Conservation (phyloP, 2,888 invertebrate genomes). For the Leptopilina myrica region DNA sequence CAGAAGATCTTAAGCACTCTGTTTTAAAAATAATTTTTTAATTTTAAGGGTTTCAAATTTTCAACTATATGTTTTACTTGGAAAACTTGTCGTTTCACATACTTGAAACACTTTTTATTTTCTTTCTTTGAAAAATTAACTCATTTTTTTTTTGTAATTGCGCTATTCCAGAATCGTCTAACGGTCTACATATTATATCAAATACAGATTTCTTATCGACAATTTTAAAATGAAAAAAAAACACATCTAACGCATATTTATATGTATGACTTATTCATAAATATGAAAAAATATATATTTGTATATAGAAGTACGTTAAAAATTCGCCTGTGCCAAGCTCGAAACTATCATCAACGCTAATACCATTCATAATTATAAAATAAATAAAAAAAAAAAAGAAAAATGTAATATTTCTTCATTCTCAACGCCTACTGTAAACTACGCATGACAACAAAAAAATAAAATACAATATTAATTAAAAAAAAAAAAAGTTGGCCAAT, state of each 20-base stretch:
- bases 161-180: slow-evolving; percentile 36
- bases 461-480: slow-evolving; percentile 22
- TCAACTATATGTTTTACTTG: slow-evolving; percentile 4
- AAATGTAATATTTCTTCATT: slow-evolving; percentile 27
- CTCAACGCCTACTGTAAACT: slow-evolving; percentile 46
- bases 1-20: slow-evolving; percentile 32
- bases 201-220: slow-evolving; percentile 38
- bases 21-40: slow-evolving; percentile 2
- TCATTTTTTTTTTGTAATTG: slow-evolving; percentile 24
- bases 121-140: neutral
- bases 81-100: slow-evolving; percentile 12
- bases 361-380: slow-evolving; percentile 3
- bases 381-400: slow-evolving; percentile 1
- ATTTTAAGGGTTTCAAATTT: slow-evolving; percentile 26
- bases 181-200: slow-evolving; percentile 36
- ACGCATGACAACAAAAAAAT: slow-evolving; percentile 30
- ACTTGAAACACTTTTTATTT: neutral
- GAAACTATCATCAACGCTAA: slow-evolving; percentile 39
- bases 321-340: slow-evolving; percentile 39
- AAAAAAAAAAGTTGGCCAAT: slow-evolving; percentile 29
- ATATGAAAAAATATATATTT: slow-evolving; percentile 36
- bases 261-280: slow-evolving; percentile 40
- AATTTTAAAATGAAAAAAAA: neutral
- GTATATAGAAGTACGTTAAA: slow-evolving; percentile 39
- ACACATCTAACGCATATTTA: slow-evolving; percentile 37